A percentile compares a stretch with the other conserved stretches of the same genome.
Conservation (phyloP, 2,797 vertebrate species). For the Spea hammondii region DNA sequence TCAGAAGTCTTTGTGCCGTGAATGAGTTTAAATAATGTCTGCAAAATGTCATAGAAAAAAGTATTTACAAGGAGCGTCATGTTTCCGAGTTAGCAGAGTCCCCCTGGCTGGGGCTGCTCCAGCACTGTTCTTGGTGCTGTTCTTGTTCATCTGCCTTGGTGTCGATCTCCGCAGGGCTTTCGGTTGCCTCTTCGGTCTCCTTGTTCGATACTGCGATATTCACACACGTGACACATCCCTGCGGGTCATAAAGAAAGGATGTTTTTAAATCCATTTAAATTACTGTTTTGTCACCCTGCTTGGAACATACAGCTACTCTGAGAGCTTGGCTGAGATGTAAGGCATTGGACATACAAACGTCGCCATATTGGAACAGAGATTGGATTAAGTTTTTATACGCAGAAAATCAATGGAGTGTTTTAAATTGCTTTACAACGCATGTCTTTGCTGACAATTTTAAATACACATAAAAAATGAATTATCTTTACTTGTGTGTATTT, state of each 20-base stretch:
- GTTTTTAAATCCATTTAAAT: too few species aligned
- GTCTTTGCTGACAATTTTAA: too few species aligned
- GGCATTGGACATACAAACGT: too few species aligned
- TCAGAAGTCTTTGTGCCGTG: slow-evolving; percentile 5
- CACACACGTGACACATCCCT: slow-evolving; percentile 60
- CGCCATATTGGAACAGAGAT: too few species aligned
- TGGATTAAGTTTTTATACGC: too few species aligned
- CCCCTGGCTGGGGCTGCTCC: background rate
- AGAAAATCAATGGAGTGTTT: too few species aligned
- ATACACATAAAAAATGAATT: background rate
- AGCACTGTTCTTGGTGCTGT: background rate
- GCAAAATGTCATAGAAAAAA: slow-evolving; percentile 17
- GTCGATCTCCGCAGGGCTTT: slow-evolving; percentile 2
- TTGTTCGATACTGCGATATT: background rate
- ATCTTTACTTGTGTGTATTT: slow-evolving; percentile 73
- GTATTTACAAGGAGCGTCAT: slow-evolving; percentile 22
- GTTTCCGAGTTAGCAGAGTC: slow-evolving; percentile 17
- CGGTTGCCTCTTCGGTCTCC: slow-evolving; percentile 4
- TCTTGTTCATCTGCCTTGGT: slow-evolving; percentile 1
- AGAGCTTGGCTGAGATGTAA: too few species aligned
- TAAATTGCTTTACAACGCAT: too few species aligned
- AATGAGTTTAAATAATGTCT: slow-evolving; percentile 23
- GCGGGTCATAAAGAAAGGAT: background rate
- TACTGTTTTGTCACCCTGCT: too few species aligned
- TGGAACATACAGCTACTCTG: too few species aligned